Conservation (phyloP, 2,888 invertebrate species). For the Bursaphelenchus okinawaensis region DNA sequence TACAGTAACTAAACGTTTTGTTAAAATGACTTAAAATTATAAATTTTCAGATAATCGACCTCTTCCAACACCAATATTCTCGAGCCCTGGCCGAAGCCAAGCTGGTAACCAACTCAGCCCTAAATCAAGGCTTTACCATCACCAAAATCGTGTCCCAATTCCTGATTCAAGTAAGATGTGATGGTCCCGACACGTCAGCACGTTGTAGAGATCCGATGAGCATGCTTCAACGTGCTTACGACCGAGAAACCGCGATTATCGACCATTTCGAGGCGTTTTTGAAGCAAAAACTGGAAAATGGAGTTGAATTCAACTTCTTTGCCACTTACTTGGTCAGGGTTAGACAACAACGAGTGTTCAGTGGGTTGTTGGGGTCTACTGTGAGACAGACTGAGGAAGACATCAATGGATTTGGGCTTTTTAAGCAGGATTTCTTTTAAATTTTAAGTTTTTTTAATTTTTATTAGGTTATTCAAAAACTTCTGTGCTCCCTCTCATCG, state of each 20-base stretch:
- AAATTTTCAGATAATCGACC: neutral
- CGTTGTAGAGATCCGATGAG: neutral
- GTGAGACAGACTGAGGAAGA: neutral
- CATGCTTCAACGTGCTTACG: neutral
- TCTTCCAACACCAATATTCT: neutral
- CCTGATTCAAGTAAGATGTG: neutral
- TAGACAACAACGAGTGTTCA: neutral
- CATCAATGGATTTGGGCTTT: neutral
- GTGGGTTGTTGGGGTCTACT: neutral
- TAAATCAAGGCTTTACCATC: neutral
- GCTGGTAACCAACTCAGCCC: neutral
- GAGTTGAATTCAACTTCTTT: neutral
- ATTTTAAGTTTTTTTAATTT: too few species aligned
- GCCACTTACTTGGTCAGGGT: neutral
- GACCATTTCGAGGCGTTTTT: neutral
- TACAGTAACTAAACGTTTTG: too few species aligned
- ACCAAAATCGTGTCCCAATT: neutral
- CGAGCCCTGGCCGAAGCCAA: neutral
- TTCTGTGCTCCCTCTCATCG: too few species aligned
- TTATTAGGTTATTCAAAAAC: too few species aligned
- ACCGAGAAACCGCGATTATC: too few species aligned
- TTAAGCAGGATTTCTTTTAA: neutral
- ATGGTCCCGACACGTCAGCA: neutral
- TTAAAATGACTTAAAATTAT: conserved; percentile 21
- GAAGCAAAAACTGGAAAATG: neutral